phyloP scores from a whole-genome alignment of 2,888 invertebrate genomes.

The Eupithecia dodoneata region DNA sequence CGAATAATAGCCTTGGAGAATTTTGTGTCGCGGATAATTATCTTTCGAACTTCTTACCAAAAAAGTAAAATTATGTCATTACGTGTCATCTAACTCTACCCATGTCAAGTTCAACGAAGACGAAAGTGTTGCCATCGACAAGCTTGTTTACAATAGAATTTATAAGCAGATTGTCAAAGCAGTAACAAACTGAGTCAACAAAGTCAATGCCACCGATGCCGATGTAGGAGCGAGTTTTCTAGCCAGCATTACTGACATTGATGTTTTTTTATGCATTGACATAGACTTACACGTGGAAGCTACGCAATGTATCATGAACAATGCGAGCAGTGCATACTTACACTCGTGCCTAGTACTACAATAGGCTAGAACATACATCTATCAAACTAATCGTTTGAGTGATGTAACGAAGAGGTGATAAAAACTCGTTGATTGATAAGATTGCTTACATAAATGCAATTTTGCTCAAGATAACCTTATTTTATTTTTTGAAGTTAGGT shows the following conservation, averaged over 20 bases:
- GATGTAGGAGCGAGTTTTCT: constrained; percentile 12
- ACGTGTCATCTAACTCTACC: constrained; percentile 2
- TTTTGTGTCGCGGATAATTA: neutral
- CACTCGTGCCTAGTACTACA: neutral
- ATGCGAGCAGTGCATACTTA: neutral
- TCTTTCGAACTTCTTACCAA: neutral
- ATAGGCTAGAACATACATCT: neutral
- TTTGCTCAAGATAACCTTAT: neutral
- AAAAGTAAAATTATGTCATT: neutral
- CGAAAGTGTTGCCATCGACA: neutral
- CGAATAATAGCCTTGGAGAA: constrained; percentile 72
- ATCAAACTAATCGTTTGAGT: constrained; percentile 15
- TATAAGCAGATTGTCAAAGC: constrained; percentile 26
- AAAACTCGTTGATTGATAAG: constrained; percentile 5
- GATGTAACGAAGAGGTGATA: constrained; percentile 16
- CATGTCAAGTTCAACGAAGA: constrained; percentile 73
- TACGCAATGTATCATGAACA: constrained; percentile 27
- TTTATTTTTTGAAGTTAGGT: neutral
- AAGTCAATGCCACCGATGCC: constrained; percentile 49
- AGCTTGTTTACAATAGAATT: constrained; percentile 3
- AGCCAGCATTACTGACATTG: constrained; percentile 34
- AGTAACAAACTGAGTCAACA: constrained; percentile 54
- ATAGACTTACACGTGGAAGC: neutral
- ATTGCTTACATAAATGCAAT: constrained; percentile 1
- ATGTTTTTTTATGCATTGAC: constrained; percentile 7